Percentiles rank a stretch among this genome's conserved stretches.
Evolutionary conservation across 2,797 vertebrate genomes (phyloP).

Genomic region (Sebastes nivosus): DNA sequence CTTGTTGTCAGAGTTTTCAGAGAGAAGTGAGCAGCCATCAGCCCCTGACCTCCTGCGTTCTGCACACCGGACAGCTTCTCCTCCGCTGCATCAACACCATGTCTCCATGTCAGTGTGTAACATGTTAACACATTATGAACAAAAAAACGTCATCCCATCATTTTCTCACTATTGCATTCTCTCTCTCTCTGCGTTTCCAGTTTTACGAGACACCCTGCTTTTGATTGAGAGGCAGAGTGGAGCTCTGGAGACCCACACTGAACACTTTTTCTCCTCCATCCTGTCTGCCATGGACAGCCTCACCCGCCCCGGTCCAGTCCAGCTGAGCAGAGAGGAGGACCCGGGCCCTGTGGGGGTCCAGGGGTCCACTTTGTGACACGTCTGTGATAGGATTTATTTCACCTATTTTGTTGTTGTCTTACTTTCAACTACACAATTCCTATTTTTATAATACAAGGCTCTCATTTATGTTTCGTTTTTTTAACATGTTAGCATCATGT

Average conservation of each 20-base stretch:
- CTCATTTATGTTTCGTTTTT: neutral
- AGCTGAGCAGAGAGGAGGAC: conserved; percentile 5
- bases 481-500: neutral
- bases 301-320: conserved; percentile 42
- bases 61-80: conserved; percentile 87
- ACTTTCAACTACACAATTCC: neutral
- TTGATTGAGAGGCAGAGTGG: conserved; percentile 86
- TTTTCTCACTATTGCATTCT: neutral
- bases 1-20: conserved; percentile 85
- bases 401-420: neutral
- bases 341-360: neutral
- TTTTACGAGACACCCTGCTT: conserved; percentile 85
- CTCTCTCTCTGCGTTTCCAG: conserved; percentile 66
- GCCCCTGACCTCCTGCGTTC: conserved; percentile 84
- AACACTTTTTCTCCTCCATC: conserved; percentile 86
- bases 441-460: neutral
- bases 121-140: neutral
- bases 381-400: neutral
- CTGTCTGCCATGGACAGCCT: conserved; percentile 82
- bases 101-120: conserved; percentile 84
- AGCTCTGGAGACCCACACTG: conserved; percentile 82
- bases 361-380: neutral
- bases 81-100: conserved; percentile 85
- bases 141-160: accelerated
- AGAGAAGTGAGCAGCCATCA: conserved; percentile 85